These are phyloP conservation scores for Melanerpes aurifrons DNA, from an alignment of 2,113 vertebrate genomes.

Conservation along the genomic window DNA sequence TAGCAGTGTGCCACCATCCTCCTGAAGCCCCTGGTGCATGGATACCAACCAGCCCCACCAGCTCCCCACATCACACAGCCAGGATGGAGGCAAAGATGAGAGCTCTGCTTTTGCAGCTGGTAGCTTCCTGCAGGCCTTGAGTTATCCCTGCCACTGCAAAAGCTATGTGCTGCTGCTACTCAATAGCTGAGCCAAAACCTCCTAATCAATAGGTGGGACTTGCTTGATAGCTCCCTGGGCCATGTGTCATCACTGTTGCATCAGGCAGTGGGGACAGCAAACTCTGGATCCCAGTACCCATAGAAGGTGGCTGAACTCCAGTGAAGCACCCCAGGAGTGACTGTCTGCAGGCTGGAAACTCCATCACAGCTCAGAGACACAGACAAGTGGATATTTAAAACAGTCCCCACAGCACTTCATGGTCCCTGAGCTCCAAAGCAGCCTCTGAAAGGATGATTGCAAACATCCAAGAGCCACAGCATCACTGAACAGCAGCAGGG, in stretches of 20 bases:
- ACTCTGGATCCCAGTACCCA: not conserved
- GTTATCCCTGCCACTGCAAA: not conserved
- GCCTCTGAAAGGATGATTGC: not conserved
- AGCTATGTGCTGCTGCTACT: not conserved
- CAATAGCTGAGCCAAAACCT: not conserved
- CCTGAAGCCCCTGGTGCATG: not conserved
- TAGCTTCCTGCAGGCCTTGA: not conserved
- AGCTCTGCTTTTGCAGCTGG: not conserved
- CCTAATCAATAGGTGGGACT: constrained; percentile 26
- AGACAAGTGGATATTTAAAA: not conserved
- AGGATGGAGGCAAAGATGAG: not conserved
- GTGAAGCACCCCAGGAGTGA: not conserved
- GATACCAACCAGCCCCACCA: not conserved
- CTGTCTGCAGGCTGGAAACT: not conserved
- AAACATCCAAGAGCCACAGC: not conserved
- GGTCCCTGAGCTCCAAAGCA: not conserved
- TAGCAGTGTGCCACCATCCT: not conserved
- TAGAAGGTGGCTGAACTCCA: not conserved
- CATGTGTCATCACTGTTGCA: not conserved
- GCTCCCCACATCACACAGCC: rapidly evolving
- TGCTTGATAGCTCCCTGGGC: not conserved
- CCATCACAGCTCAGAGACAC: not conserved
- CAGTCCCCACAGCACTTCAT: not conserved
- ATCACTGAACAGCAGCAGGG: no score
- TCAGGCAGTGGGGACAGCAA: not conserved